These are phyloP conservation scores for Morus bassanus DNA, from an alignment of 2,797 vertebrate genomes.

Conservation along the genomic window DNA sequence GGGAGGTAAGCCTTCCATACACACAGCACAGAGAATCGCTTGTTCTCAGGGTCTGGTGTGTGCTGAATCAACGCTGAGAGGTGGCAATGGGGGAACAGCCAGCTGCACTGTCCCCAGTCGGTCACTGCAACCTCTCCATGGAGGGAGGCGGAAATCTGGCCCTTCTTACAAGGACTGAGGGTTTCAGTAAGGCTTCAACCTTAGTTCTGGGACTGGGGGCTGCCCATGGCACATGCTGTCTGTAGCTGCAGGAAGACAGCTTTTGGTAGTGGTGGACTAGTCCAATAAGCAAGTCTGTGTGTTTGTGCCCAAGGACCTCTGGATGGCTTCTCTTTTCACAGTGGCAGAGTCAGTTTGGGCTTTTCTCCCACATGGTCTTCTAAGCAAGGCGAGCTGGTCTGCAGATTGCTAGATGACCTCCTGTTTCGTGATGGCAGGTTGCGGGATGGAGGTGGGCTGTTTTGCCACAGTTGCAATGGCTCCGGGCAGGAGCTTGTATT, in stretches of 20 bases:
- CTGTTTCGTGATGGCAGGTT: conserved; percentile 94
- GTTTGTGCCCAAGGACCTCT: neutral
- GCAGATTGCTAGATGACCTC: conserved; percentile 87
- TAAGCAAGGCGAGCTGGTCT: neutral
- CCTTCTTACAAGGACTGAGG: neutral
- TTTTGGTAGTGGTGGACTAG: neutral
- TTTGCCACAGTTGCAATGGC: conserved; percentile 91
- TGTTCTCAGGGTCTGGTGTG: neutral
- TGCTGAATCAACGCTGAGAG: neutral
- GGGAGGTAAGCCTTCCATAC: neutral
- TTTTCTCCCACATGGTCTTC: neutral
- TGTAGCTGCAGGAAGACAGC: neutral
- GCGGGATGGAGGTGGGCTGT: conserved; percentile 89
- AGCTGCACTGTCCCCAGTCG: neutral
- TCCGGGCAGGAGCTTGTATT: conserved; percentile 93
- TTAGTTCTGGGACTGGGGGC: neutral
- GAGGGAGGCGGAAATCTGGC: neutral
- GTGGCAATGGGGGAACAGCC: neutral
- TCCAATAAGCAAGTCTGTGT: neutral
- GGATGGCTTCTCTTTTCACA: conserved; percentile 41
- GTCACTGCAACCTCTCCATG: neutral
- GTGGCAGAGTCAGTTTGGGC: neutral
- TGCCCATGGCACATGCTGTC: neutral
- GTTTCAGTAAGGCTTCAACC: conserved; percentile 7
- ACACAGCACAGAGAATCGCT: neutral